Percentiles rank a stretch among this genome's conserved stretches.
Conservation (phyloP, 1,140 invertebrate genomes). For the Tetramorium alpestre region DNA sequence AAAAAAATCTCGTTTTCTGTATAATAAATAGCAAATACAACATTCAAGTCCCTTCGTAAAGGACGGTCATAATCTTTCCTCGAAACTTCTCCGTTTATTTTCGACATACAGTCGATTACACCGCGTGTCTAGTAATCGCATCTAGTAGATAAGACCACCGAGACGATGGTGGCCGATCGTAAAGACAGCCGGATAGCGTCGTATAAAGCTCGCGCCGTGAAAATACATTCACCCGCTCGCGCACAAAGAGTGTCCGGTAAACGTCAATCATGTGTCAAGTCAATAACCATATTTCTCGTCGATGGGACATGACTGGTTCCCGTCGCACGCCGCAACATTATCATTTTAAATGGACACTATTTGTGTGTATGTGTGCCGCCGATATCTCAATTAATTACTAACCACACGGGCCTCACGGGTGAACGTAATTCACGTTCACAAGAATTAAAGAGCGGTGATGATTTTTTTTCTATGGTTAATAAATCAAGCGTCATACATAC, state of each 20-base stretch:
- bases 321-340: conserved; percentile 10
- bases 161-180: not conserved
- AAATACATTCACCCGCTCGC: conserved; percentile 29
- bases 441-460: not conserved
- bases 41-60: not conserved
- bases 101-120: not conserved
- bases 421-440: not conserved
- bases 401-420: not conserved
- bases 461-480: not conserved
- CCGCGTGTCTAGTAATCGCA: not conserved
- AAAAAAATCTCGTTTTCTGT: not conserved
- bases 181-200: conserved; percentile 3
- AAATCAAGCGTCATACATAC: not conserved
- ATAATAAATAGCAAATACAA: conserved; percentile 6
- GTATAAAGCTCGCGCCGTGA: conserved; percentile 4
- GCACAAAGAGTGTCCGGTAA: conserved; percentile 34
- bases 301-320: not conserved
- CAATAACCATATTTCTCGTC: conserved; percentile 45
- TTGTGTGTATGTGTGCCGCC: not conserved
- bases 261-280: conserved; percentile 38
- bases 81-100: not conserved
- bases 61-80: too few species aligned
- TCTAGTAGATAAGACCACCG: not conserved
- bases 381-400: conserved; percentile 57
- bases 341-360: conserved; percentile 35